These are phyloP conservation scores for Pycnonotus jocosus DNA, from an alignment of 2,113 vertebrate species.

Conservation along the genomic window DNA sequence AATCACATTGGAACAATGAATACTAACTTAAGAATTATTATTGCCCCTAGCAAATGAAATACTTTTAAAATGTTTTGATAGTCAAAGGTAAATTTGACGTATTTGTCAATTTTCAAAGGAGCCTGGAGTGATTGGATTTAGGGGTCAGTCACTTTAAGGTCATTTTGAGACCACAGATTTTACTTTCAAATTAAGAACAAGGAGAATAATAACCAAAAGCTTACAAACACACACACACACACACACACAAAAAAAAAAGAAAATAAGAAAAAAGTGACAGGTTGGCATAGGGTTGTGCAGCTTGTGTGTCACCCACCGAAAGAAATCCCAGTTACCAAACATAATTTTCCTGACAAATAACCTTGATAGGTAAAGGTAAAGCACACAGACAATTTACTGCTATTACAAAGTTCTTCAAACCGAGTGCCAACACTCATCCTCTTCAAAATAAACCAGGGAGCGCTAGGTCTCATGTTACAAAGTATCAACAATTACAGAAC, in stretches of 20 bases:
- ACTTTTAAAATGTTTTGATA: constrained; percentile 65
- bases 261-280: background rate
- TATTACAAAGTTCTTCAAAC: constrained; percentile 39
- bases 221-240: constrained; percentile 34
- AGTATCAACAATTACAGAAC: constrained; percentile 40
- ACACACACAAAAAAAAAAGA: background rate
- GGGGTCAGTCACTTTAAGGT: constrained; percentile 75
- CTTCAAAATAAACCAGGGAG: constrained; percentile 14
- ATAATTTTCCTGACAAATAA: constrained; percentile 76
- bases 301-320: constrained; percentile 46
- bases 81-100: constrained; percentile 66
- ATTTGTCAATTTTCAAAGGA: constrained; percentile 75
- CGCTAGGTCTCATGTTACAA: constrained; percentile 3
- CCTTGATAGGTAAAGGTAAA: constrained; percentile 66
- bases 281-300: constrained; percentile 24
- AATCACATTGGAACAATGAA: background rate
- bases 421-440: constrained; percentile 27
- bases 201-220: constrained; percentile 66
- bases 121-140: constrained; percentile 76
- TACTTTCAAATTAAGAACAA: constrained; percentile 75
- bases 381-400: constrained; percentile 22
- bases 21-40: constrained; percentile 22
- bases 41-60: constrained; percentile 53
- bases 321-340: constrained; percentile 37
- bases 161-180: constrained; percentile 72